Percentiles rank a stretch among this genome's conserved stretches.
These are phyloP conservation scores for Hydropotes inermis DNA, from an alignment of 2,113 vertebrate species.

Conservation along the genomic window DNA sequence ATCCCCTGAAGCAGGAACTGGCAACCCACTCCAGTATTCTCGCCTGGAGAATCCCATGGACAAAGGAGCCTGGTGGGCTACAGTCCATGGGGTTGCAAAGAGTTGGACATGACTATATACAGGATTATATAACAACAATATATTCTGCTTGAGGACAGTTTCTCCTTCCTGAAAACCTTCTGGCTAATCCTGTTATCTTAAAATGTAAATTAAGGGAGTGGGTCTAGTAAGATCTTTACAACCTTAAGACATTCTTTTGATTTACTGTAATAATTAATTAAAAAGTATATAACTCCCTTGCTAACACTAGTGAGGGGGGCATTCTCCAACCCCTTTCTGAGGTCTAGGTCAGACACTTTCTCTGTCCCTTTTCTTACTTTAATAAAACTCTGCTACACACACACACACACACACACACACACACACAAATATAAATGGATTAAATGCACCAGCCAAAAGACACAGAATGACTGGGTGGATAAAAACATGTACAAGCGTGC, in stretches of 20 bases:
- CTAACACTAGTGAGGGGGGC: background rate
- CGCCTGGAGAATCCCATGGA: too few relatives aligned
- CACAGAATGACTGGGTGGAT: background rate
- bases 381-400: background rate
- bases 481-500: background rate
- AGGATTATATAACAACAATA: background rate
- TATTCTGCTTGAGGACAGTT: background rate
- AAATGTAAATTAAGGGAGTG: background rate
- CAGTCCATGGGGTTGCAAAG: too few relatives aligned
- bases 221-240: background rate
- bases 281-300: background rate
- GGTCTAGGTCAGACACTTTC: background rate
- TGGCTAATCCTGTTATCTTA: background rate
- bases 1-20: too few relatives aligned
- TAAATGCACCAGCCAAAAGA: background rate
- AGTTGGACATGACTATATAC: too few relatives aligned
- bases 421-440: background rate
- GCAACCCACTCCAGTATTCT: too few relatives aligned
- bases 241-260: background rate
- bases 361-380: background rate
- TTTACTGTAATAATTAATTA: background rate
- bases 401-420: background rate
- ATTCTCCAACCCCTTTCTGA: background rate
- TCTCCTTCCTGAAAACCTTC: background rate
- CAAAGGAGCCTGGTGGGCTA: too few relatives aligned